Evolutionary conservation across 2,797 vertebrate species (phyloP).

Genomic region (Garrulus glandarius): DNA sequence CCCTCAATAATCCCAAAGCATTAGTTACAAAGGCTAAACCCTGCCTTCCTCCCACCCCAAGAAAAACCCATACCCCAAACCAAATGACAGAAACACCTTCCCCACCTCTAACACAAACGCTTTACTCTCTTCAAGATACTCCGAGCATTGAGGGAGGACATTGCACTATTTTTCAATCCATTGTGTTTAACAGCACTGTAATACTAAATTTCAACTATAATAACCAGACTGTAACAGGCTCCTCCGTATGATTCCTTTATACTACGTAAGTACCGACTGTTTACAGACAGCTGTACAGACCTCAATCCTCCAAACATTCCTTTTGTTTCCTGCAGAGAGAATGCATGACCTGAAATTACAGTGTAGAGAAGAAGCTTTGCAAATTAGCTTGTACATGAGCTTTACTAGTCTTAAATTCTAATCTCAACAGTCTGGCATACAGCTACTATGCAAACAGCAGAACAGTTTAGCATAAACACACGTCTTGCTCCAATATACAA

Average conservation of each 20-base stretch:
- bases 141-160: accelerated
- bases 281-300: background rate
- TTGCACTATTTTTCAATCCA: background rate
- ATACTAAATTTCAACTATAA: background rate
- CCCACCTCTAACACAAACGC: background rate
- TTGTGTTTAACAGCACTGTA: background rate
- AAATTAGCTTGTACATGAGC: constrained; percentile 37
- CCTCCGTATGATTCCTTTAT: background rate
- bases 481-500: background rate
- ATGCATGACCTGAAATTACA: background rate
- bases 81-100: background rate
- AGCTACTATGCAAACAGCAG: background rate
- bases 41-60: background rate
- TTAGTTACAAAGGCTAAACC: background rate
- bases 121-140: background rate
- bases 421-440: background rate
- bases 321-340: background rate
- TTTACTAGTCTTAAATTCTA: constrained; percentile 31
- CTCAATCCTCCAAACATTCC: background rate
- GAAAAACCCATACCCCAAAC: background rate
- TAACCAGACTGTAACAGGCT: background rate
- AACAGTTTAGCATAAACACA: background rate
- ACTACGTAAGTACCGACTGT: background rate
- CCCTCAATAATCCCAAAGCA: background rate
- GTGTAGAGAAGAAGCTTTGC: background rate